Evolutionary conservation across 2,113 vertebrate species (phyloP).

Genomic region (Talpa occidentalis): DNA sequence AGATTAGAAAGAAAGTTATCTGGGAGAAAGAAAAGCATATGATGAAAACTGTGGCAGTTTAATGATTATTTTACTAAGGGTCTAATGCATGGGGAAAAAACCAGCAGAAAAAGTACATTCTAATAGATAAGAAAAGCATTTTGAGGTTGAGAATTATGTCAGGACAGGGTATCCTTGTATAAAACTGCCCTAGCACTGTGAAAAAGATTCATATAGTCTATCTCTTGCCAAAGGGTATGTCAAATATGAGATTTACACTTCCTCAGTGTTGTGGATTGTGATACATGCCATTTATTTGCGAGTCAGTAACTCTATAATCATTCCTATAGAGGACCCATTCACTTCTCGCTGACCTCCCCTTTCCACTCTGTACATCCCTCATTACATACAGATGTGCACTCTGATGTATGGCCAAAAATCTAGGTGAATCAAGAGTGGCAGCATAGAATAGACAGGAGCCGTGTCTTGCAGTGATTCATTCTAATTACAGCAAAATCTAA

Average conservation of each 20-base stretch:
- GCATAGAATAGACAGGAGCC: background rate
- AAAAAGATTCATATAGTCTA: conserved; percentile 76
- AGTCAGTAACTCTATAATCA: conserved; percentile 42
- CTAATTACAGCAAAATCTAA: conserved; percentile 56
- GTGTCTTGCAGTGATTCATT: conserved; percentile 43
- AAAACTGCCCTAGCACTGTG: conserved; percentile 55
- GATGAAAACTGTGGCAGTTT: background rate
- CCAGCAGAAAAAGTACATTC: conserved; percentile 11
- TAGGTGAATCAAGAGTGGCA: background rate
- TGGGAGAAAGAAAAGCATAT: background rate
- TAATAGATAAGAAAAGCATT: background rate
- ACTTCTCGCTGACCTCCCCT: conserved; percentile 56
- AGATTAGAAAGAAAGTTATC: background rate
- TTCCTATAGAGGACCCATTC: background rate
- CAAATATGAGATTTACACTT: conserved; percentile 72
- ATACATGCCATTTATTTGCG: conserved; percentile 64
- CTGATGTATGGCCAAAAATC: conserved; percentile 54
- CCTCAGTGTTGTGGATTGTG: background rate
- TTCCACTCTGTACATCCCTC: background rate
- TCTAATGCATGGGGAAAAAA: background rate
- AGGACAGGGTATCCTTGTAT: conserved; percentile 76
- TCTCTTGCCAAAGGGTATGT: conserved; percentile 67
- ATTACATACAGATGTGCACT: background rate
- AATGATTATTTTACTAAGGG: conserved; percentile 12
- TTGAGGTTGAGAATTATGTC: conserved; percentile 63